phyloP scores from a whole-genome alignment of 2,113 vertebrate genomes.

The Marcusenius ussheri region DNA sequence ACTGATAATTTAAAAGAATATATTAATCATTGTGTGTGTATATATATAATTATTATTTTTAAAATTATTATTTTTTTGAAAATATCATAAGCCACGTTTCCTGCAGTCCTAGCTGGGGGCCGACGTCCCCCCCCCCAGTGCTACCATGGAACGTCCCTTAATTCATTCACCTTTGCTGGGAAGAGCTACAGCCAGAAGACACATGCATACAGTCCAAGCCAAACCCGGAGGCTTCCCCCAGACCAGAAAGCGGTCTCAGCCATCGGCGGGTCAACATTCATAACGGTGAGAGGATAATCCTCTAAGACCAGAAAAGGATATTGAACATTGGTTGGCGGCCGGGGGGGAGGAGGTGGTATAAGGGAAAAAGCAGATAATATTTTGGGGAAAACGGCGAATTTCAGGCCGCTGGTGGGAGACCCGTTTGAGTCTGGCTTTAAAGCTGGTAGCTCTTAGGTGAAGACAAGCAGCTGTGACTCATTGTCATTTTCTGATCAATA shows the following conservation, averaged over 20 bases:
- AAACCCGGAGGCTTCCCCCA: neutral
- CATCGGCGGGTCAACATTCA: neutral
- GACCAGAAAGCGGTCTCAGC: neutral
- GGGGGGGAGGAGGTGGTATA: neutral
- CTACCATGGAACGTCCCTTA: neutral
- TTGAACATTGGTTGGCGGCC: neutral
- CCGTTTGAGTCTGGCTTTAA: neutral
- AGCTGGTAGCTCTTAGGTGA: neutral
- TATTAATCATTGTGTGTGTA: neutral
- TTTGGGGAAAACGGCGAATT: neutral
- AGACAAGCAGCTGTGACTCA: neutral
- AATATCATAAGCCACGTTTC: neutral
- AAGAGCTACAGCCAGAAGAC: neutral
- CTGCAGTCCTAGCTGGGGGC: neutral
- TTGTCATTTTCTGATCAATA: conserved; percentile 8
- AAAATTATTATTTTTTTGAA: too few species aligned
- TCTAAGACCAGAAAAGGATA: neutral
- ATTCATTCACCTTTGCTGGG: neutral
- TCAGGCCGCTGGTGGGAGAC: neutral
- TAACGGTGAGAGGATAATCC: conserved; percentile 1
- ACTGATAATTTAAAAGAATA: too few species aligned
- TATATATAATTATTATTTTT: neutral
- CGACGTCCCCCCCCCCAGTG: neutral
- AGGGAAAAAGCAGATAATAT: neutral
- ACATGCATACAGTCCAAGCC: too few species aligned